These are phyloP conservation scores for Odontamblyopus rebecca DNA, from an alignment of 2,797 vertebrate genomes.

Conservation along the genomic window DNA sequence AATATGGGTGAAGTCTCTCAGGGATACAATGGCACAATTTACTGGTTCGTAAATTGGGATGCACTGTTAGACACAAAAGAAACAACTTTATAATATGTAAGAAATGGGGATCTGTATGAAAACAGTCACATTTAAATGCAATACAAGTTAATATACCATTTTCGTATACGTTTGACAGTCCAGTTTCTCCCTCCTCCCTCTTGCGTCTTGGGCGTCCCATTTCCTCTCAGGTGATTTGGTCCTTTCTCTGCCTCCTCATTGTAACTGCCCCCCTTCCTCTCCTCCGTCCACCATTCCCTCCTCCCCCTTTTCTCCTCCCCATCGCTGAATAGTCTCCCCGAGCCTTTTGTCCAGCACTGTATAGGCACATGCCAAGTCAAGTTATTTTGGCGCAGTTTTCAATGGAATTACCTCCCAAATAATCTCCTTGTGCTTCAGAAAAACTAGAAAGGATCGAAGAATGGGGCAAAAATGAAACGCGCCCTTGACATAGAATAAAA, in stretches of 20 bases:
- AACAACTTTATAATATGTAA: no score
- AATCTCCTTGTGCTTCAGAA: conserved; percentile 56
- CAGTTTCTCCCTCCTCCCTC: conserved; percentile 39
- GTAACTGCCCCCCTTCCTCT: conserved; percentile 47
- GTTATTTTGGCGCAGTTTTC: conserved; percentile 68
- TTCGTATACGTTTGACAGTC: neutral
- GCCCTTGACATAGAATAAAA: conserved; percentile 46
- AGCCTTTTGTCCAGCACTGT: conserved; percentile 71
- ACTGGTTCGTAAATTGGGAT: no score
- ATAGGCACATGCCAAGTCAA: conserved; percentile 76
- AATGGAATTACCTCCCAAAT: conserved; percentile 71
- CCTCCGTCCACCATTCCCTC: conserved; percentile 41
- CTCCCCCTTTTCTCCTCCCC: conserved; percentile 50
- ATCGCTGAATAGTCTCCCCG: conserved; percentile 67
- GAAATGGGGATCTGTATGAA: no score
- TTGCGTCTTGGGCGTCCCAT: conserved; percentile 31
- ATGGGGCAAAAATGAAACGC: conserved; percentile 61
- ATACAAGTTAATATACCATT: neutral
- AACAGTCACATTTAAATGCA: no score
- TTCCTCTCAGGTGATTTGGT: conserved; percentile 64
- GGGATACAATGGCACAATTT: no score
- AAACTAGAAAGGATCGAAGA: conserved; percentile 44
- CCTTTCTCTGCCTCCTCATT: conserved; percentile 53
- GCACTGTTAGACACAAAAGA: no score
- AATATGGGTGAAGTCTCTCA: no score